Evolutionary conservation across 2,797 vertebrate genomes (phyloP), one percentile per base, ranked within the genome.

Genomic region (Cirrhinus mrigala): DNA sequence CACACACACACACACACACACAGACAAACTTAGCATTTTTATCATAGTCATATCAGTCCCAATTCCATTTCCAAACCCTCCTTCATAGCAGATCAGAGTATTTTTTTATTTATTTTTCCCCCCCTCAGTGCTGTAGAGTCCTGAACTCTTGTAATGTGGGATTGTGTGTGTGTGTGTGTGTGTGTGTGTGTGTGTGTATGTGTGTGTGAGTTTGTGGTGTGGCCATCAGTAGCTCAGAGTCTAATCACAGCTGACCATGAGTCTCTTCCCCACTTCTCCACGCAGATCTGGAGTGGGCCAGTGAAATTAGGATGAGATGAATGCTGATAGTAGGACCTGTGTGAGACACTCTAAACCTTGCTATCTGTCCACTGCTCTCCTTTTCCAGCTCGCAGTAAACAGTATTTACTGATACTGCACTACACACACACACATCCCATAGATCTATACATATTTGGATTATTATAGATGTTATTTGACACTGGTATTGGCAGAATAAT

Each of bases 291-390:
- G 58, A 80, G 75, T 6, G 62, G 83, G 66, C 52, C 77, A 85
- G 85, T 82, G 80, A 82, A 84, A 83, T 87, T 71, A 78, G 66
- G 52, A 88, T 74, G 48, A 83, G 62, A 81, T 77, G n/a, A 71
- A 52, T 75, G 77, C 56, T 46, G 88, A 87, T 78, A 84, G 37
- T 18, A 68, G 54, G 6, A 76, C 18, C 68, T 73, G 5, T 71
- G 24, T 71, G n/a, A 71, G 29, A 64, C 66, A 82, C 54, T 64
- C 22, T 54, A 71, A 70, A 27, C 24, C 24, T 62, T 16, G 54
- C 66, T 60, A 46, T 79, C 68, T 73, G 6, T 62, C 27, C 46
- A 71, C 68, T 73, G 22, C 66, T 73, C 3, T 70, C 50, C 48
- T 79, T 68, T 50, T 24, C 29, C 48, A 60, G 27, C 18, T 64